phyloP scores from a whole-genome alignment of 2,888 invertebrate genomes.

The Sycophila texana region DNA sequence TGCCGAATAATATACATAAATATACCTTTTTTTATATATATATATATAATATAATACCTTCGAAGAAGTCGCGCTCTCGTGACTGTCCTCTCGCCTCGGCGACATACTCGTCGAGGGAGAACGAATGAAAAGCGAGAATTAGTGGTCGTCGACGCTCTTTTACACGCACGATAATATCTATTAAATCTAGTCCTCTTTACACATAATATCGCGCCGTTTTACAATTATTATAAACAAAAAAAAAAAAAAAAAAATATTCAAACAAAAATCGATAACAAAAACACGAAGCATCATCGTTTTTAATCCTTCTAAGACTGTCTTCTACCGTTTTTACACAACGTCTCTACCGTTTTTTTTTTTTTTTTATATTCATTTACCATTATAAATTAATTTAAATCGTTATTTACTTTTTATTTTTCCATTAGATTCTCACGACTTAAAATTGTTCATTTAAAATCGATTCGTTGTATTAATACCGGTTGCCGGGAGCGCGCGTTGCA shows the following conservation, averaged over 20 bases:
- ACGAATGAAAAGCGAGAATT: constrained; percentile 30
- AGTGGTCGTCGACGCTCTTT: constrained; percentile 53
- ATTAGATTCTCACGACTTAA: constrained; percentile 16
- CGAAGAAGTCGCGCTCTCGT: constrained; percentile 32
- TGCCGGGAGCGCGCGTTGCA: constrained; percentile 69
- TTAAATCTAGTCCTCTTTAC: constrained; percentile 41
- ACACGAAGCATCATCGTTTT: constrained; percentile 51
- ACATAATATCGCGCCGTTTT: constrained; percentile 50
- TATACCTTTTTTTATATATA: constrained; percentile 36
- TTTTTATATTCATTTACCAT: too few species aligned
- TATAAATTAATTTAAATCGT: too few species aligned
- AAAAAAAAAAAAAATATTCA: too few species aligned
- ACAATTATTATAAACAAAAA: constrained; percentile 48
- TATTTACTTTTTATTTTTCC: background rate
- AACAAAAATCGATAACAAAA: constrained; percentile 56
- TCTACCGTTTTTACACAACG: constrained; percentile 10
- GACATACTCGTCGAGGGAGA: constrained; percentile 8
- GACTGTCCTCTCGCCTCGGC: background rate
- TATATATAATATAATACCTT: constrained; percentile 38
- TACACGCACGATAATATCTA: constrained; percentile 43
- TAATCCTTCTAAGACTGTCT: constrained; percentile 16
- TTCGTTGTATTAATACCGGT: constrained; percentile 75
- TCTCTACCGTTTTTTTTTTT: constrained; percentile 13
- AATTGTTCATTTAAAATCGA: constrained; percentile 65
- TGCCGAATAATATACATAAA: constrained; percentile 55